Base-by-base conservation (phyloP, 92 coral and sea anemone genomes). In the Nematostella vectensis region DNA sequence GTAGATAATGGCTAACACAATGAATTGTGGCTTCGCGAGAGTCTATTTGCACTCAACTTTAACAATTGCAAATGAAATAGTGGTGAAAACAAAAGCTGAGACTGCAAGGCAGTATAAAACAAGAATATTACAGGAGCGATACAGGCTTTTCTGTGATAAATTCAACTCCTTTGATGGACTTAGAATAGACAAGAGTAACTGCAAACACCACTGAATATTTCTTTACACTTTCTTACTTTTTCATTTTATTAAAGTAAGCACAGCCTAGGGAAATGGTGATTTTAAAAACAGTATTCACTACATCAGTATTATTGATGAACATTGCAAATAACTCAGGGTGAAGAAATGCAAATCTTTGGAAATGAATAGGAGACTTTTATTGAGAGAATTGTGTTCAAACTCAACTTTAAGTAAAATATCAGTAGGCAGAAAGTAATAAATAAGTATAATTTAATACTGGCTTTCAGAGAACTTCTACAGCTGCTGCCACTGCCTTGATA, bases 391-490 rank as follows among this genome's bases (percentile, higher is more conserved):
- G n/a, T n/a, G n/a, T n/a, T n/a, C n/a, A 33, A 33, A 33, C 40
- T 33, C 40, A 33, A 6, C n/a, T n/a, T n/a, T n/a, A n/a, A n/a
- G n/a, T n/a, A n/a, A 6, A 33, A 15, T 33, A 6, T 33, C 40
- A 33, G 6, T 33, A 33, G 6, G 40, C 6, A 6, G 8, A 6
- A 33, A 33, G 15, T 6, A 33, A 6, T 33, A 15, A 33, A 6
- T 15, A 33, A 33, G 15, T 33, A 6, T 15, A 6, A 33, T 33
- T 33, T 33, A 65, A 40, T n/a, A 21, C 45, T 48, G 44, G 18
- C 29, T 56, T 56, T 4, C 54, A 60, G 66, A 27, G 25, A 60
- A 30, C 0, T 60, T 60, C 21, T 33, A 38, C 16, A 40, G 45
- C 13, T 38, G 54, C 13, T 20, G 33, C 38, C 28, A 27, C 28